Percentiles rank a stretch among this genome's conserved stretches.
phyloP scores from a whole-genome alignment of 2,797 vertebrate genomes.

The Leucoraja ocellata region DNA sequence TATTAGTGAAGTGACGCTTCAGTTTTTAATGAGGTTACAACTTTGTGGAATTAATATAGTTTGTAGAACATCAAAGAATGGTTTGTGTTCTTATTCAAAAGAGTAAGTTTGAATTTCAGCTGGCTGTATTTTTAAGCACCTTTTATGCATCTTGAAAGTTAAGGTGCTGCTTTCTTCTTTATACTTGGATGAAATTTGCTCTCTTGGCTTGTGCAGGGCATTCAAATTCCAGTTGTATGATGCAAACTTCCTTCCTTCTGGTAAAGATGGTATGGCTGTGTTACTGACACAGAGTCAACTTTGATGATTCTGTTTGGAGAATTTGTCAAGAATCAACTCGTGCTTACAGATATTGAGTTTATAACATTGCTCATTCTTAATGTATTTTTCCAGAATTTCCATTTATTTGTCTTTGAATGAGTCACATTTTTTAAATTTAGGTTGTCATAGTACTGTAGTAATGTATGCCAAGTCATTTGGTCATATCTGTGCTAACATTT shows the following conservation, averaged over 20 bases:
- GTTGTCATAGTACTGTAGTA: neutral
- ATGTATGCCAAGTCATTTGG: neutral
- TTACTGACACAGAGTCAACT: neutral
- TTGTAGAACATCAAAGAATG: neutral
- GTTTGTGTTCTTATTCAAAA: neutral
- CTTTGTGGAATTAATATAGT: neutral
- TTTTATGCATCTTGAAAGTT: neutral
- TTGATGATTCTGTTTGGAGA: neutral
- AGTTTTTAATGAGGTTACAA: neutral
- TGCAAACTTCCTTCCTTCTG: neutral
- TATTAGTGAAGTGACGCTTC: neutral
- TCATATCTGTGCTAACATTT: neutral
- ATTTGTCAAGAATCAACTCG: neutral
- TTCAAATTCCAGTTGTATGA: neutral
- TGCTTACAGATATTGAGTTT: neutral
- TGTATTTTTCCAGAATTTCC: neutral
- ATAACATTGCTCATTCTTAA: neutral
- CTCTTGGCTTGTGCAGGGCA: neutral
- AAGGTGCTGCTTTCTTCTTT: neutral
- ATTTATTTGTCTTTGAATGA: neutral
- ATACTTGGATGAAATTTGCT: constrained; percentile 15
- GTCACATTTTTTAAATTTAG: neutral
- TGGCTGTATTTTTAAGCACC: neutral
- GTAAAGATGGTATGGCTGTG: neutral
- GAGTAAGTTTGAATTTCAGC: neutral